Evolutionary conservation across 1,140 invertebrate species (phyloP), one percentile per base, ranked within the genome.

Genomic region (Atta texana): DNA sequence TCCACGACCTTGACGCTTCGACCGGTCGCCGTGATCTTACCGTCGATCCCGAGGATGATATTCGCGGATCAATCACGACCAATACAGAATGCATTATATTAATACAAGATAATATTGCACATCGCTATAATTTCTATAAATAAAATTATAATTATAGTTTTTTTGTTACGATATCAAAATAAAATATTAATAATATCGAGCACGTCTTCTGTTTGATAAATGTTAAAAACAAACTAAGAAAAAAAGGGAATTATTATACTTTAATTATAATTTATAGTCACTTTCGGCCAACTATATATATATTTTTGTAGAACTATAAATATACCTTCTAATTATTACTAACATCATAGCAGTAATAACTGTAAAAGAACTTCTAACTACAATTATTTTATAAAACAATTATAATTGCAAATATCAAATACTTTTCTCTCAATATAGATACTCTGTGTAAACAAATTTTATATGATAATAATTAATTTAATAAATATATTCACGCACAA

Each of bases 1-100:
- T 89, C 80, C 81, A 77, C 85, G 89, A 74, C 89, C 89, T 90
- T 90, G 88, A 78, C 24, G 86, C 31, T 74, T 55, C 55, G 61
- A 82, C 55, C 69, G 53, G 75, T 81, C 66, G 28, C 57, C 63
- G 34, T 34, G 68, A 74, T 87, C 28, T 24, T n/a, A 28, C 18
- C 63, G 53, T 14, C 44, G 59, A 88, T 61, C 49, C 51, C 57
- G 74, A 78, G 49, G 57, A 74, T 74, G 80, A 78, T 86, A 64
- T 59, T 57, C 44, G 63, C 24, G 18, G 51, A 51, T 39, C 80
- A 49, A 84, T 74, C 39, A 61, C 55, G 24, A 71, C 18, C 39
- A 74, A 59, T 24, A 8, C 18, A 16, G 21, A 59, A 82, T n/a
- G 16, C 21, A 24, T 24, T 39, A 44, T 61, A 21, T 71, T 69